Evolutionary conservation across 2,888 invertebrate genomes (phyloP).

Genomic region (Onchidella celtica): DNA sequence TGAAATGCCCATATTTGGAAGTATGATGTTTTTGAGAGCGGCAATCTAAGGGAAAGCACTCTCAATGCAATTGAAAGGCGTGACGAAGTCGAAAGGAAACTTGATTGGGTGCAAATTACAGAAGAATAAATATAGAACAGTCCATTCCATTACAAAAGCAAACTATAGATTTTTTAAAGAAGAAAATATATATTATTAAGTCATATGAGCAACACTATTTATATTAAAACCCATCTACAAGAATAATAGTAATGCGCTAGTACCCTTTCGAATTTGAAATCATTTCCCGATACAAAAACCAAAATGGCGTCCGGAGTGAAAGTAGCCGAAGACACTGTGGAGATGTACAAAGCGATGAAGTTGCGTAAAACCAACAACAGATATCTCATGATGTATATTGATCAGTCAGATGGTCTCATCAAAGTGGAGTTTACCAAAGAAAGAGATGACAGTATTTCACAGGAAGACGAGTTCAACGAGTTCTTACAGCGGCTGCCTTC

Average conservation of each 20-base stretch:
- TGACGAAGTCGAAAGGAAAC: slow-evolving; percentile 20
- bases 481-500: slow-evolving; percentile 22
- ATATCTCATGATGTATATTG: slow-evolving; percentile 40
- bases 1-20: slow-evolving; percentile 19
- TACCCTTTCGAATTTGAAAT: too few species aligned
- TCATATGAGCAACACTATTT: too few species aligned
- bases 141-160: too few species aligned
- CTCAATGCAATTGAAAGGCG: slow-evolving; percentile 3
- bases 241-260: too few species aligned
- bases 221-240: too few species aligned
- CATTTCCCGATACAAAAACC: too few species aligned
- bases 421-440: slow-evolving; percentile 32
- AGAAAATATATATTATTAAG: too few species aligned
- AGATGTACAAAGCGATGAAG: slow-evolving; percentile 40
- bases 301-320: slow-evolving; percentile 51
- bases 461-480: slow-evolving; percentile 40
- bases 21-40: not conserved
- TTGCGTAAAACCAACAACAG: slow-evolving; percentile 38
- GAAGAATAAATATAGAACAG: too few species aligned
- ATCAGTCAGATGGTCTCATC: slow-evolving; percentile 28
- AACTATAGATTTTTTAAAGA: too few species aligned
- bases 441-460: not conserved
- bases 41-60: slow-evolving; percentile 24
- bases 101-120: not conserved
- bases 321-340: slow-evolving; percentile 24